Base-by-base conservation (phyloP, 2,888 invertebrate genomes). In the Hyppa rectilinea region DNA sequence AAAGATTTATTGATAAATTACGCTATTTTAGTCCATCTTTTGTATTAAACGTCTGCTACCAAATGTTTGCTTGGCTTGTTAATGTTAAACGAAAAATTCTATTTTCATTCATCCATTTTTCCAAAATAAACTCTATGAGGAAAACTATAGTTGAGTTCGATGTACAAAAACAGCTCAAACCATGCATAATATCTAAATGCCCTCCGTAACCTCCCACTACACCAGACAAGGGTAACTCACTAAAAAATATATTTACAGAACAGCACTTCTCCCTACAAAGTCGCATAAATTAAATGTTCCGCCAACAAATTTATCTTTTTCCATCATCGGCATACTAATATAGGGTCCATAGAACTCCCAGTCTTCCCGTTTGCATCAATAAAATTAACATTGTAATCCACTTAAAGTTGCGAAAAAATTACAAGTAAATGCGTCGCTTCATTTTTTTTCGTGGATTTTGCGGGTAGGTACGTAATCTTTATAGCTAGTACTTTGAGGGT, bases 331-430 rank as follows among this genome's bases (percentile, higher is more conserved):
- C 92, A 95, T 95, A 95, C 95, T 95, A 95, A 95, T 95, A 93
- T 88, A 80, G 82, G 85, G 87, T 60, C 80, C 81, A 73, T 74
- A 75, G 17, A 20, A 64, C 53, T 55, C 45, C 50, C 47, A 75
- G 89, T 91, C 92, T 90, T 92, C 85, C 92, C 88, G 89, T 91
- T 87, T 87, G 92, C 94, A 94, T 95, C 95, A 94, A 94, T 95
- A 93, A 95, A 95, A 95, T 95, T 95, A 95, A 95, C 95, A 95
- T 95, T 92, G 93, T 95, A 94, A 95, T 95, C 95, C 92, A 94
- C 93, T 95, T 95, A 94, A 88, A 91, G 90, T 90, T 88, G 88
- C 88, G 85, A 89, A 92, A 93, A 95, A 92, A 92, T 91, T 92
- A 91, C 92, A 91, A 90, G 90, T 86, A 89, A 92, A 90, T 89